These are phyloP conservation scores for Phallusia fumigata DNA, from an alignment of 23 tunicate species.

Conservation along the genomic window DNA sequence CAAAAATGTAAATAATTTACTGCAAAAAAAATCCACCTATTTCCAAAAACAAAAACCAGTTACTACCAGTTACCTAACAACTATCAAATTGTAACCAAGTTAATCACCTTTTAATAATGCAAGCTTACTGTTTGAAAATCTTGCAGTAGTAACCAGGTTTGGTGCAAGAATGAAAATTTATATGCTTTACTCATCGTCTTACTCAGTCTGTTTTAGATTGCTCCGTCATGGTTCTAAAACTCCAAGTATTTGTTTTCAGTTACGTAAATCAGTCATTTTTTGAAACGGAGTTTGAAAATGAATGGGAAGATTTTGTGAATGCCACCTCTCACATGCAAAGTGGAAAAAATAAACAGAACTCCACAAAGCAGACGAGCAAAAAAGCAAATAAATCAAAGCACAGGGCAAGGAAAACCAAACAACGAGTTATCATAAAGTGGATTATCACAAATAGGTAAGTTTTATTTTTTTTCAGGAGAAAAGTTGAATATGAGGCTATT, in stretches of 20 bases:
- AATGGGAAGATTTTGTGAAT: slow-evolving; percentile 27
- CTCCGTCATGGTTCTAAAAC: not conserved
- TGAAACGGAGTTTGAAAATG: slow-evolving; percentile 44
- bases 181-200: too few species aligned
- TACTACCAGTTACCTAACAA: too few species aligned
- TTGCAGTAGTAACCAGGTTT: too few species aligned
- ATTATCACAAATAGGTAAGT: slow-evolving; percentile 59
- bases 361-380: not conserved
- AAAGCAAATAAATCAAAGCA: not conserved
- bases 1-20: too few species aligned
- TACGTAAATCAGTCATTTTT: slow-evolving; percentile 33
- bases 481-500: too few species aligned
- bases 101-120: too few species aligned
- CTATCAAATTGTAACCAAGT: too few species aligned
- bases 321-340: not conserved
- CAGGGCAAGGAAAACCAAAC: slow-evolving; percentile 8
- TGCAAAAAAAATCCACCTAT: too few species aligned
- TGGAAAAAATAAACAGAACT: not conserved
- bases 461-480: too few species aligned
- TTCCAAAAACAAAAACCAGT: too few species aligned
- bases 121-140: too few species aligned
- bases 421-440: slow-evolving; percentile 47
- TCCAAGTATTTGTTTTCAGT: slow-evolving; percentile 1
- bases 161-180: too few species aligned
- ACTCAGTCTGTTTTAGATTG: not conserved